These are phyloP conservation scores for Archivesica marissinica DNA, from an alignment of 1,140 invertebrate species.

Conservation along the genomic window DNA sequence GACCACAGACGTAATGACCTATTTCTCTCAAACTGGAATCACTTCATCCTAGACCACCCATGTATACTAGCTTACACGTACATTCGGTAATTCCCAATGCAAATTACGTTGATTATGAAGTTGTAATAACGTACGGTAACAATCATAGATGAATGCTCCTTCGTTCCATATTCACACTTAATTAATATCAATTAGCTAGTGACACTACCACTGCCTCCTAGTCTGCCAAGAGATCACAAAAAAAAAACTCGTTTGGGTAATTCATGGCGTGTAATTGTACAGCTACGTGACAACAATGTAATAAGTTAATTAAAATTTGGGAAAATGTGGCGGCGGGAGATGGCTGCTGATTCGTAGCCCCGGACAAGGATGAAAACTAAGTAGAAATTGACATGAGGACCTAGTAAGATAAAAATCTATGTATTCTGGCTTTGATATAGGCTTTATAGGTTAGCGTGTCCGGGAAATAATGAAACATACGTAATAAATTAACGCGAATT, in stretches of 20 bases:
- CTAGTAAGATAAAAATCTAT: neutral
- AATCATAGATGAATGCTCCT: no score
- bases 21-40: no score
- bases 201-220: neutral
- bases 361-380: neutral
- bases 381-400: slow-evolving; percentile 14
- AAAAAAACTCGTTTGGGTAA: neutral
- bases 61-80: no score
- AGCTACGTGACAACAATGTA: neutral
- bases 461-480: no score
- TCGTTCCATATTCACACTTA: no score
- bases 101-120: no score
- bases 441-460: no score
- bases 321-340: neutral
- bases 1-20: no score
- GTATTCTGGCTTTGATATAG: neutral
- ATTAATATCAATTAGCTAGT: neutral
- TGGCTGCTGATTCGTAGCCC: neutral
- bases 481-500: no score
- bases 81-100: no score
- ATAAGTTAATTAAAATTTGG: slow-evolving; percentile 17
- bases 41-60: no score
- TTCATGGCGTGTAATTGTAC: neutral
- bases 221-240: neutral
- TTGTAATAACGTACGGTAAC: no score